Evolutionary conservation across 1,140 invertebrate genomes (phyloP).

Genomic region (Sipha flava): DNA sequence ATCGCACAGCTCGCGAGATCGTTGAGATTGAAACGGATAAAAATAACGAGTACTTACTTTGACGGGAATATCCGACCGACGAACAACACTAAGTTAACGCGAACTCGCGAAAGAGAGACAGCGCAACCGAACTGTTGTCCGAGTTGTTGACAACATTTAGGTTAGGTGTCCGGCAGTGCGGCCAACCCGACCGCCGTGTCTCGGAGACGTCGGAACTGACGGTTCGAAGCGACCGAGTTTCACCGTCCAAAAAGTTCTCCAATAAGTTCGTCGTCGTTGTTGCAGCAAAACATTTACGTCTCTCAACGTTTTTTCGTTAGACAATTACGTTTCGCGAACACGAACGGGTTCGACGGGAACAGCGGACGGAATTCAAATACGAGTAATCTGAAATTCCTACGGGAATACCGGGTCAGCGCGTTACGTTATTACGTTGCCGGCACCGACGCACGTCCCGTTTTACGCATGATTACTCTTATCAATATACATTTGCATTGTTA

Average conservation of each 20-base stretch:
- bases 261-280: too few relatives aligned
- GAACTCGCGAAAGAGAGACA: background rate
- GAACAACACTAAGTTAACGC: background rate
- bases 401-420: too few relatives aligned
- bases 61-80: background rate
- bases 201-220: too few relatives aligned
- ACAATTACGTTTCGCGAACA: too few relatives aligned
- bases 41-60: slow-evolving; percentile 23
- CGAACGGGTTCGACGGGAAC: too few relatives aligned
- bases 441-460: background rate
- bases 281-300: too few relatives aligned
- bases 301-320: too few relatives aligned
- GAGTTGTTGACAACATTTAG: background rate
- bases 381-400: too few relatives aligned
- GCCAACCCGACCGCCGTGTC: background rate
- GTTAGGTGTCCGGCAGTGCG: background rate
- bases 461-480: slow-evolving; percentile 18
- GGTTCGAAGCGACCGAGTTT: too few relatives aligned
- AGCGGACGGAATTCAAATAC: too few relatives aligned
- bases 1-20: background rate
- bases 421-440: background rate
- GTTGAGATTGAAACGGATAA: background rate
- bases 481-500: background rate
- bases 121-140: background rate
- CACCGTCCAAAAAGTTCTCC: too few relatives aligned